Evolutionary conservation across 2,113 vertebrate genomes (phyloP).

Genomic region (Paedocypris sp.): DNA sequence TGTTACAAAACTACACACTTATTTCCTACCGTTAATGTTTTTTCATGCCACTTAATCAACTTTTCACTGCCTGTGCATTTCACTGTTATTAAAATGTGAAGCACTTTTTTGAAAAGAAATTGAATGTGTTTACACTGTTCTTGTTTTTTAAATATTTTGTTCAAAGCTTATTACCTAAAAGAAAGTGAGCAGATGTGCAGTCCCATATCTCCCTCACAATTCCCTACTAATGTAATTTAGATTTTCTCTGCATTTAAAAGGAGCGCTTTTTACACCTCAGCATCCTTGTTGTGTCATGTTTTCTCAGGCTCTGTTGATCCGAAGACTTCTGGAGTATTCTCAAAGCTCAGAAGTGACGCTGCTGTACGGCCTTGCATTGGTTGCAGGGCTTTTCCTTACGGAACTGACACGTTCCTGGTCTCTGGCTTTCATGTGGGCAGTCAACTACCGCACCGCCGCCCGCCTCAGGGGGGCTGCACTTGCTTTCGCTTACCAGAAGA

Average conservation of each 20-base stretch:
- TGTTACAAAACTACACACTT: conserved; percentile 37
- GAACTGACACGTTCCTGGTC: conserved; percentile 68
- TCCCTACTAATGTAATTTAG: background rate
- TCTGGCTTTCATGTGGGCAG: conserved; percentile 63
- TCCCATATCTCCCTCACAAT: background rate
- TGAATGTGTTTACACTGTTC: no score
- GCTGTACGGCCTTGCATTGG: conserved; percentile 58
- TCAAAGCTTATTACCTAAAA: background rate
- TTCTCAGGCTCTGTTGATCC: conserved; percentile 58
- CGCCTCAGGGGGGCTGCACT: conserved; percentile 66
- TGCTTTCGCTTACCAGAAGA: conserved; percentile 63
- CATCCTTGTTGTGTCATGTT: background rate
- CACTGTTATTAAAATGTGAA: no score
- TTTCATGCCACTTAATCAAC: no score
- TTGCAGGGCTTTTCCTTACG: conserved; percentile 57
- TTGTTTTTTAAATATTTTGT: no score
- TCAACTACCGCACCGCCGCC: conserved; percentile 69
- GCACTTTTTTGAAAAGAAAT: no score
- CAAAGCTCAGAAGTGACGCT: conserved; percentile 47
- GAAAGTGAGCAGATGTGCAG: background rate
- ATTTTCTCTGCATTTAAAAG: background rate
- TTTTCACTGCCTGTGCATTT: no score
- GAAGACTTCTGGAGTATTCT: conserved; percentile 64
- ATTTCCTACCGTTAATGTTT: conserved; percentile 40
- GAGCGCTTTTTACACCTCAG: background rate